These are phyloP conservation scores for Erythrolamprus reginae DNA, from an alignment of 2,113 vertebrate genomes.

Conservation along the genomic window DNA sequence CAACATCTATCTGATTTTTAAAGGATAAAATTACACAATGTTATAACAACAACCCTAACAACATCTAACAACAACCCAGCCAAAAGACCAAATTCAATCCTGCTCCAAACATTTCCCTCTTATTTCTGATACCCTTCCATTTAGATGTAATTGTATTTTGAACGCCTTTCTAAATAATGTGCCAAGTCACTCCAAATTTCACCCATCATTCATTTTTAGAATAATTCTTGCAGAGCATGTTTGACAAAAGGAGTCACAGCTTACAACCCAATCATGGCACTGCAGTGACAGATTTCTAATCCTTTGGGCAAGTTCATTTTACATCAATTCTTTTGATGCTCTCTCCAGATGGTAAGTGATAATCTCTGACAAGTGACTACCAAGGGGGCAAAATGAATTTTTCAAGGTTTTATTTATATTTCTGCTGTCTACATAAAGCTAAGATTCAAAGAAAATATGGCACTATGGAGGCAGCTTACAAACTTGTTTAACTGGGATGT, in stretches of 20 bases:
- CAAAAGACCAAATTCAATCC: neutral
- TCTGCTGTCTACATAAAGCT: conserved; percentile 2
- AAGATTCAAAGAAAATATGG: neutral
- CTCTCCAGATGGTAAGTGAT: conserved; percentile 48
- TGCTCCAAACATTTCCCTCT: neutral
- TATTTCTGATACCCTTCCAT: neutral
- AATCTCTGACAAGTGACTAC: conserved; percentile 55
- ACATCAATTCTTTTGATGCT: neutral
- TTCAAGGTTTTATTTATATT: conserved; percentile 19
- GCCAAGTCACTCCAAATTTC: neutral
- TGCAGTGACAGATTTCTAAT: neutral
- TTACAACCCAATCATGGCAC: neutral
- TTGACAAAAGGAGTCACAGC: neutral
- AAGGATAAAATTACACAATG: neutral
- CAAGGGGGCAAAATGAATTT: conserved; percentile 50
- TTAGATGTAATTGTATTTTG: neutral
- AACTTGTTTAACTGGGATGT: neutral
- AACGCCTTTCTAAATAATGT: neutral
- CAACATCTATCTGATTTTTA: neutral
- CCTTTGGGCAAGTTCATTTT: neutral
- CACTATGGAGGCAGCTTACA: neutral
- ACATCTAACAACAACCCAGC: neutral
- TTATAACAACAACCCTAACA: neutral
- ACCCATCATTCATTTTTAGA: neutral
- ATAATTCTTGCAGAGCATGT: neutral